Conservation (phyloP, 2,888 invertebrate genomes). For the Drosophila birchii region DNA sequence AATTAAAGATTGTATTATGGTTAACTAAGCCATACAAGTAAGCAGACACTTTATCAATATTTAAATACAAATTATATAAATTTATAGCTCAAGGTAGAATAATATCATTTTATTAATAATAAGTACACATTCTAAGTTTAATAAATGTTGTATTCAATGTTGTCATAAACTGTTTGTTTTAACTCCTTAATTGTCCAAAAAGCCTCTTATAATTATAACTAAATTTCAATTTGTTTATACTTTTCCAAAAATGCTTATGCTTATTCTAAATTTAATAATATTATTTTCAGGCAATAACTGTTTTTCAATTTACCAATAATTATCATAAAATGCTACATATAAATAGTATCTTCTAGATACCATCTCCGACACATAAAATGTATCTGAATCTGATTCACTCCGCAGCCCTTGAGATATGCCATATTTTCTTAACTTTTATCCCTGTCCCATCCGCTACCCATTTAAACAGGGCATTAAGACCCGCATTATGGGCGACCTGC, state of each 20-base stretch:
- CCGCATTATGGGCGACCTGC: conserved; percentile 14
- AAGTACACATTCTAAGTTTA: no score
- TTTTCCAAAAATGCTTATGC: background rate
- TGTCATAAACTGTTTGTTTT: background rate
- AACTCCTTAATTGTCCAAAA: background rate
- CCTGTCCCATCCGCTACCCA: background rate
- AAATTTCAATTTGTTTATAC: background rate
- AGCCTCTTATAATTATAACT: background rate
- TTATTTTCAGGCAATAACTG: background rate
- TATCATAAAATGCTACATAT: background rate
- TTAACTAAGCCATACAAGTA: background rate
- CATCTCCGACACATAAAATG: background rate
- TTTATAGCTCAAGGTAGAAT: no score
- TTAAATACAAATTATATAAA: background rate
- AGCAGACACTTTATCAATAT: background rate
- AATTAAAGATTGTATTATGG: background rate
- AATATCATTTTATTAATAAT: no score
- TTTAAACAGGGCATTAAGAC: conserved; percentile 1
- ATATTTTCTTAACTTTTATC: background rate
- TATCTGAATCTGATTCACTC: conserved; percentile 3
- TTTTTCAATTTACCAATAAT: background rate
- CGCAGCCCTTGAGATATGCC: background rate
- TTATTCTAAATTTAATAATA: background rate
- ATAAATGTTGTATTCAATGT: no score
- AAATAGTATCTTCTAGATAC: background rate